Evolutionary conservation across 2,888 invertebrate species (phyloP).

Genomic region (Bursaphelenchus okinawaensis): DNA sequence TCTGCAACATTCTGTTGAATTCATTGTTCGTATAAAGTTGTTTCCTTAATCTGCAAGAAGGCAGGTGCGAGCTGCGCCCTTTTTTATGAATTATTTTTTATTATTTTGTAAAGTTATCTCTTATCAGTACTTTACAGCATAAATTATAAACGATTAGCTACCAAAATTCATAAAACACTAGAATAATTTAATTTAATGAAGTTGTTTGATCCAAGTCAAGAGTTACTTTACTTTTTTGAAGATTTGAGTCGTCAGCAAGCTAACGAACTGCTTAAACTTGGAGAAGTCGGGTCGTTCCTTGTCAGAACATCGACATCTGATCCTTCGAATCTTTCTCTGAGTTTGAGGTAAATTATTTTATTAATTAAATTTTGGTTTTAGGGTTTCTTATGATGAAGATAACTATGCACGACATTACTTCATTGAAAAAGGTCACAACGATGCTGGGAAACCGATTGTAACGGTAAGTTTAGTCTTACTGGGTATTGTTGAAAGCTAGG

Average conservation of each 20-base stretch:
- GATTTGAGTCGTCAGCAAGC: slow-evolving; percentile 45
- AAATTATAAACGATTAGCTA: too few species aligned
- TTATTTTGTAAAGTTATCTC: too few species aligned
- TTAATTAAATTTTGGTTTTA: slow-evolving; percentile 13
- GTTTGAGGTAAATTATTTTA: slow-evolving; percentile 35
- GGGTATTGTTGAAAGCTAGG: too few species aligned
- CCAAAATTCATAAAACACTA: too few species aligned
- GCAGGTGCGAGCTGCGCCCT: too few species aligned
- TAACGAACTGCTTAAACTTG: slow-evolving; percentile 20
- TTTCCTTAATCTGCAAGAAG: too few species aligned
- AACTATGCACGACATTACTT: slow-evolving; percentile 43
- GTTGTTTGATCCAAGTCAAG: slow-evolving; percentile 46
- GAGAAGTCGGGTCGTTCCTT: slow-evolving; percentile 43
- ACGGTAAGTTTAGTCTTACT: slow-evolving; percentile 15
- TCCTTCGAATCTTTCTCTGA: slow-evolving; percentile 41
- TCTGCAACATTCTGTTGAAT: too few species aligned
- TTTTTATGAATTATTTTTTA: too few species aligned
- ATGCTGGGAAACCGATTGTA: slow-evolving; percentile 28
- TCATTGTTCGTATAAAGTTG: too few species aligned
- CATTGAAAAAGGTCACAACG: slow-evolving; percentile 31
- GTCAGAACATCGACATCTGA: slow-evolving; percentile 38
- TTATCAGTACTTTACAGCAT: too few species aligned
- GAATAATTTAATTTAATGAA: too few species aligned
- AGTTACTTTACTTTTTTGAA: slow-evolving; percentile 42
- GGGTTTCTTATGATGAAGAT: slow-evolving; percentile 20